Evolutionary conservation across 2,113 vertebrate genomes (phyloP).

Genomic region (Elanoides forficatus): DNA sequence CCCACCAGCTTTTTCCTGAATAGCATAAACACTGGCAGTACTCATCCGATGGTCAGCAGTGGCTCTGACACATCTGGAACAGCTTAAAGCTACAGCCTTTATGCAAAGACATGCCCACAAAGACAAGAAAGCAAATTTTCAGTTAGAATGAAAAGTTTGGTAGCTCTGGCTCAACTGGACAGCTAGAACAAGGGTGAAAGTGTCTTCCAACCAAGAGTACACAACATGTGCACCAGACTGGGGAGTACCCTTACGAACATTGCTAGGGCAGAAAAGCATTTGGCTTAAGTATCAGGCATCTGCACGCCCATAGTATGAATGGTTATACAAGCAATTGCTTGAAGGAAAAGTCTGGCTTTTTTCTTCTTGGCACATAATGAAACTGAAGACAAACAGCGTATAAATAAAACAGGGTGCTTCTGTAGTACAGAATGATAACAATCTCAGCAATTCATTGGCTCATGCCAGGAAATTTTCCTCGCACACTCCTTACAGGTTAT

Average conservation of each 20-base stretch:
- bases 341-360: constrained; percentile 1
- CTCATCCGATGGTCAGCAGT: not conserved
- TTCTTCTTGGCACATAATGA: constrained; percentile 14
- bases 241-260: fast-evolving
- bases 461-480: not conserved
- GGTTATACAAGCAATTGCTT: not conserved
- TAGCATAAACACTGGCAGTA: not conserved
- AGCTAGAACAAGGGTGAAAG: not conserved
- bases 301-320: fast-evolving
- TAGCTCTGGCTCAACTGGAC: not conserved
- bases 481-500: not conserved
- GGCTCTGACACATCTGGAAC: not conserved
- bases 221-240: fast-evolving
- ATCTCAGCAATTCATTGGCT: not conserved
- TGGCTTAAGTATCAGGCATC: not conserved
- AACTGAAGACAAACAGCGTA: not conserved
- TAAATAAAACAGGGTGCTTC: not conserved
- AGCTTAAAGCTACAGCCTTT: not conserved
- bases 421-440: constrained; percentile 36
- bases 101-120: not conserved
- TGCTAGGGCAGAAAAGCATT: not conserved
- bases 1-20: not conserved
- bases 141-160: not conserved
- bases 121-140: not conserved
- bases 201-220: fast-evolving